Percentiles rank a stretch among this genome's conserved stretches.
Conservation (phyloP, 2,797 vertebrate genomes). For the Ispidina lecontei region DNA sequence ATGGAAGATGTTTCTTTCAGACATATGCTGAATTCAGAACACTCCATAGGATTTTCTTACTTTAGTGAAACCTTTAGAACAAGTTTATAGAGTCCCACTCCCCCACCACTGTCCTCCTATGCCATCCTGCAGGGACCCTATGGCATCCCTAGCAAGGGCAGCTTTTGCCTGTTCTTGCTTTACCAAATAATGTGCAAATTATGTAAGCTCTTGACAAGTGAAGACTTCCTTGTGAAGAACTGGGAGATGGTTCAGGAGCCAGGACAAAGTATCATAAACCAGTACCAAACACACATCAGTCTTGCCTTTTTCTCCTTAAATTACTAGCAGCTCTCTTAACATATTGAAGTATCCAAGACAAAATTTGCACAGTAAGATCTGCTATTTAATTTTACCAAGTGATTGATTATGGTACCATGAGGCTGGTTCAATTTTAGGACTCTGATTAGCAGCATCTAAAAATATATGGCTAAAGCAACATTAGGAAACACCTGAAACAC, state of each 20-base stretch:
- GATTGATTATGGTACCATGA: background rate
- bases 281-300: background rate
- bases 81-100: background rate
- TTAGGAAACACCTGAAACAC: background rate
- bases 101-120: fast-evolving
- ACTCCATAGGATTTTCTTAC: background rate
- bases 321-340: background rate
- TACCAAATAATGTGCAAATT: background rate
- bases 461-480: background rate
- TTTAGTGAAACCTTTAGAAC: background rate
- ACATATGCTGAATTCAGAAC: background rate
- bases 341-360: background rate
- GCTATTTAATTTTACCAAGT: background rate
- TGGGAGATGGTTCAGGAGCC: background rate
- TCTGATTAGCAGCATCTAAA: background rate
- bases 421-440: background rate
- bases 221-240: background rate
- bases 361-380: background rate
- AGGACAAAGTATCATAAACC: background rate
- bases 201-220: background rate
- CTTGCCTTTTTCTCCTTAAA: background rate
- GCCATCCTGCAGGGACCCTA: background rate
- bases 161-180: background rate
- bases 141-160: background rate
- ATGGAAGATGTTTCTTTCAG: background rate